phyloP scores from a whole-genome alignment of 2,113 vertebrate genomes.

The Cathartes aura region DNA sequence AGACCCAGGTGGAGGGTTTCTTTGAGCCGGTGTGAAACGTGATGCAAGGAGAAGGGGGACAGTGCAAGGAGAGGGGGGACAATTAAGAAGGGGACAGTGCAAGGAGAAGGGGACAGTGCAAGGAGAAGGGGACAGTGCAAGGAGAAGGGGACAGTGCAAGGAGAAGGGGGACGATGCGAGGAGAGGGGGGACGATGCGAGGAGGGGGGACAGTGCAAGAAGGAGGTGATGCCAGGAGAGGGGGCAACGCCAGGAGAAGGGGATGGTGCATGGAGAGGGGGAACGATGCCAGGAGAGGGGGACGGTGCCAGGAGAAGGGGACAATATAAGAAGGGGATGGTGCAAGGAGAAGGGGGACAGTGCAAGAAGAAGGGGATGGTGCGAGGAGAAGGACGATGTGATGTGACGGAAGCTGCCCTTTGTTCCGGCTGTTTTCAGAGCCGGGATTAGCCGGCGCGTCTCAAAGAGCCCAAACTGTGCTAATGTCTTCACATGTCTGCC shows the following conservation, averaged over 20 bases:
- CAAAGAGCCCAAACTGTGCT: slow-evolving; percentile 65
- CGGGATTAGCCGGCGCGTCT: slow-evolving; percentile 12
- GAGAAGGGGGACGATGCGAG: background rate
- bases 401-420: slow-evolving; percentile 19
- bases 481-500: background rate
- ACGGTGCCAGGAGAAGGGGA: background rate
- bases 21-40: background rate
- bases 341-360: rapidly evolving
- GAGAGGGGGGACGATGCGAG: background rate
- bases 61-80: background rate
- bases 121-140: background rate
- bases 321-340: rapidly evolving
- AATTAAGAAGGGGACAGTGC: background rate
- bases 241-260: background rate
- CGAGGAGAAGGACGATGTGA: background rate
- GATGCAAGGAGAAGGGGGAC: background rate
- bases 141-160: too few relatives aligned
- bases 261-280: background rate
- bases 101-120: background rate
- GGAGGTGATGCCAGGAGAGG: background rate
- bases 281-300: background rate
- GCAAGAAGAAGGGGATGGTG: background rate
- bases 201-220: background rate
- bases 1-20: background rate
- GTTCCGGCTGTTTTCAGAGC: background rate